phyloP scores from a whole-genome alignment of 2,113 vertebrate species.

The Microcebus jonahi region DNA sequence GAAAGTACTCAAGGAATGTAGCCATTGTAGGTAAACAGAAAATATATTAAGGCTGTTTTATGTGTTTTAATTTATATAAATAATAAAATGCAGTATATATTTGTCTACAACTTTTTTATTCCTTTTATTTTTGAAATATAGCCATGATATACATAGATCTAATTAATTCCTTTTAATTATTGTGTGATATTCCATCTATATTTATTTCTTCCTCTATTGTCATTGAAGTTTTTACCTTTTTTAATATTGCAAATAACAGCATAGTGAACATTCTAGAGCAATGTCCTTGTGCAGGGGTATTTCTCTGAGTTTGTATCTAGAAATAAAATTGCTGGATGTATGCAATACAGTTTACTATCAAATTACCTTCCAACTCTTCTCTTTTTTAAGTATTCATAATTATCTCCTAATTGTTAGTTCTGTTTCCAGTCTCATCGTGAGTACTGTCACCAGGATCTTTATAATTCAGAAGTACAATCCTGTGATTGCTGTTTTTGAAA shows the following conservation, averaged over 20 bases:
- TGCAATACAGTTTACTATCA: slow-evolving; percentile 1
- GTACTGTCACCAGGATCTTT: neutral
- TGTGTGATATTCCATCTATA: neutral
- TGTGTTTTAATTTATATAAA: slow-evolving; percentile 5
- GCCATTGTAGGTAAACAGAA: slow-evolving; percentile 13
- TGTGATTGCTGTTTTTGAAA: slow-evolving; percentile 34
- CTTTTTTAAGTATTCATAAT: slow-evolving; percentile 33
- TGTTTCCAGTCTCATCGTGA: neutral
- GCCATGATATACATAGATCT: neutral
- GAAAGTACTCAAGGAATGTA: neutral
- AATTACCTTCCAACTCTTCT: neutral
- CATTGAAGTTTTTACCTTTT: neutral
- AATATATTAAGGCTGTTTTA: slow-evolving; percentile 33
- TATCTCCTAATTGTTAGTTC: slow-evolving; percentile 14
- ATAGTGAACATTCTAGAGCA: slow-evolving; percentile 20
- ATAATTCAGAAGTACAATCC: neutral
- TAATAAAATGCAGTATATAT: neutral
- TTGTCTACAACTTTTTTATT: slow-evolving; percentile 13
- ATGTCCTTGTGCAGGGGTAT: neutral
- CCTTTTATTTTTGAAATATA: slow-evolving; percentile 38
- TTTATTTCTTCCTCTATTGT: slow-evolving; percentile 24
- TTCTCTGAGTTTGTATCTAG: slow-evolving; percentile 27
- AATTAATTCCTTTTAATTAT: neutral
- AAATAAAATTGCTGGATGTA: slow-evolving; percentile 31
- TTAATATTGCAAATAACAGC: neutral